Percentiles rank a stretch among this genome's conserved stretches.
Evolutionary conservation across 1,140 invertebrate genomes (phyloP).

Genomic region (Euglossa dilemma): DNA sequence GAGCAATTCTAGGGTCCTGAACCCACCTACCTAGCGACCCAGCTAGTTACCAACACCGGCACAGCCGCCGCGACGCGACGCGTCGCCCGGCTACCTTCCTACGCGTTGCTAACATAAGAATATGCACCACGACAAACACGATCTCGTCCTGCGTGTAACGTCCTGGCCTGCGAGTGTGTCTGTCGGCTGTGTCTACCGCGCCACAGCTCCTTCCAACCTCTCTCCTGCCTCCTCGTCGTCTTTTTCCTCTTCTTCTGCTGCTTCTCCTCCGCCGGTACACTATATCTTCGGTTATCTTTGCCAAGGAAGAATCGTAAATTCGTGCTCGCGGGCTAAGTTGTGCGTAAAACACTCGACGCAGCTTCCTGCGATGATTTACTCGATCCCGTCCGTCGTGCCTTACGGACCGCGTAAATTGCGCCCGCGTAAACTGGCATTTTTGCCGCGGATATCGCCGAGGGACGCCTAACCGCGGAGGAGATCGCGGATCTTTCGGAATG

Average conservation of each 20-base stretch:
- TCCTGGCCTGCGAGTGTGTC: neutral
- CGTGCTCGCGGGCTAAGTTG: conserved; percentile 54
- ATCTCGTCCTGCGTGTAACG: neutral
- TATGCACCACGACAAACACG: neutral
- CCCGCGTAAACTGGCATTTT: conserved; percentile 24
- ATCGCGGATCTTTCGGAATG: neutral
- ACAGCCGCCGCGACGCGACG: neutral
- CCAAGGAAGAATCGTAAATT: conserved; percentile 66
- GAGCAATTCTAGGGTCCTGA: conserved; percentile 46
- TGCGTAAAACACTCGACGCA: conserved; percentile 44
- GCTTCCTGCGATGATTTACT: conserved; percentile 61
- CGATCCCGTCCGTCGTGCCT: conserved; percentile 54
- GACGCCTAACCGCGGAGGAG: neutral
- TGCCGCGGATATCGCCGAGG: conserved; percentile 4
- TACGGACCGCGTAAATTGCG: conserved; percentile 60
- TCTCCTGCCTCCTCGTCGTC: neutral
- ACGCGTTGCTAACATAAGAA: conserved; percentile 24
- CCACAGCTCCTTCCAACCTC: neutral
- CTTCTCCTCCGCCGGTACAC: conserved; percentile 5
- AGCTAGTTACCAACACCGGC: conserved; percentile 52
- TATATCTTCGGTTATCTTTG: conserved; percentile 66
- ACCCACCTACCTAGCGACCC: conserved; percentile 59
- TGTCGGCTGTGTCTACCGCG: neutral
- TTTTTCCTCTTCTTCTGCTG: neutral
- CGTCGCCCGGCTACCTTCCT: conserved; percentile 51